A percentile compares a stretch with the other conserved stretches of the same genome.
phyloP scores from a whole-genome alignment of 2,888 invertebrate species.

The Tyria jacobaeae region DNA sequence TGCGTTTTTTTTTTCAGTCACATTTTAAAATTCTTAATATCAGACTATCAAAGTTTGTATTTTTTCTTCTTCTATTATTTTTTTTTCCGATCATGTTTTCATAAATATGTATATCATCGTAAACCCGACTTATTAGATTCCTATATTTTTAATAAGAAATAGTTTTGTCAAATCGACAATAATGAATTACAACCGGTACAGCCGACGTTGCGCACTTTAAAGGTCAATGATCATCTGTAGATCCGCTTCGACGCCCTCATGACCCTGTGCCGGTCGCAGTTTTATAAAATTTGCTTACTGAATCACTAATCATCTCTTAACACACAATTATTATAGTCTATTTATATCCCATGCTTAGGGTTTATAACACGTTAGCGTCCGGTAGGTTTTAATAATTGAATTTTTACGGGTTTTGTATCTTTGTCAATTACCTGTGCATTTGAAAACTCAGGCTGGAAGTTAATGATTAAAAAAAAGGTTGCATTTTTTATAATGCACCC shows the following conservation, averaged over 20 bases:
- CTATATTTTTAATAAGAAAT: conserved; percentile 36
- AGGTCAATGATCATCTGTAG: conserved; percentile 86
- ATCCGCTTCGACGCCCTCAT: conserved; percentile 85
- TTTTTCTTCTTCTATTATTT: not conserved
- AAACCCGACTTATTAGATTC: not conserved
- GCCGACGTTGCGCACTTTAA: conserved; percentile 78
- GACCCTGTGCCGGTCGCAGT: conserved; percentile 77
- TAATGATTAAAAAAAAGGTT: no score
- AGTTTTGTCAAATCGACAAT: conserved; percentile 63
- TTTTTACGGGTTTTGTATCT: no score
- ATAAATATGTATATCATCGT: not conserved
- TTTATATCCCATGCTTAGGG: not conserved
- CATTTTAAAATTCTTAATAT: no score
- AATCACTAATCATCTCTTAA: conserved; percentile 60
- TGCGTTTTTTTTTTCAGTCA: no score
- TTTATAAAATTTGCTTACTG: conserved; percentile 73
- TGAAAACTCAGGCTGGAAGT: not conserved
- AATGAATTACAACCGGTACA: conserved; percentile 82
- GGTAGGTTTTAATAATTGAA: not conserved
- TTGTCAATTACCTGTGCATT: not conserved
- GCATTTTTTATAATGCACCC: not conserved
- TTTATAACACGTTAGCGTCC: not conserved
- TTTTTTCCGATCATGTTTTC: not conserved
- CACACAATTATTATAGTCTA: conserved; percentile 7
- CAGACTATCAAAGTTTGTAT: no score